Evolutionary conservation across 2,797 vertebrate species (phyloP).

Genomic region (Ptychobarbus kaznakovi): DNA sequence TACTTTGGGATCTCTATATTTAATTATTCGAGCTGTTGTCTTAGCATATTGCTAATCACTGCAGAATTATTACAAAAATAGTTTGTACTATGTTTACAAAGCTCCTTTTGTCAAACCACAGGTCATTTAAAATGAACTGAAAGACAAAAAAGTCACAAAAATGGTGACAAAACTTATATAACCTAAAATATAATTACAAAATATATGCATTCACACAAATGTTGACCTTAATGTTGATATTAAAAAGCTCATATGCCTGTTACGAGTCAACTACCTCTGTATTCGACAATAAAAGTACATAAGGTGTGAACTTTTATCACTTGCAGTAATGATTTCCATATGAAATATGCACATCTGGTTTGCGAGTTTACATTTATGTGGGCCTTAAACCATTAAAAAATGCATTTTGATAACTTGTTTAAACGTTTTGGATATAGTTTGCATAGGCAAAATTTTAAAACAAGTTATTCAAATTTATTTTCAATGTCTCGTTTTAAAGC

Average conservation of each 20-base stretch:
- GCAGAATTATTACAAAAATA: background rate
- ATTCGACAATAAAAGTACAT: conserved; percentile 35
- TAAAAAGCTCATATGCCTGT: background rate
- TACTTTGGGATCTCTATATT: background rate
- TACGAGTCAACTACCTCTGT: background rate
- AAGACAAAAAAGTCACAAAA: background rate
- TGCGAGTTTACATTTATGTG: conserved; percentile 10
- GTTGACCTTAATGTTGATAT: background rate
- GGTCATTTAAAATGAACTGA: background rate
- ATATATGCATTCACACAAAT: background rate
- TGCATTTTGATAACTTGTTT: conserved; percentile 17
- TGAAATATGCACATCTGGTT: conserved; percentile 34
- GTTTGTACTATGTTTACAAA: background rate
- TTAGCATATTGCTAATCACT: background rate
- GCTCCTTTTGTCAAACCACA: background rate
- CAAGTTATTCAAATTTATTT: background rate
- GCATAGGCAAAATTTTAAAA: background rate
- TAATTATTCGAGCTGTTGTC: background rate
- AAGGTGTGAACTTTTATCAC: conserved; percentile 37
- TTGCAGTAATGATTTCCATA: conserved; percentile 28
- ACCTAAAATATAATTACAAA: background rate
- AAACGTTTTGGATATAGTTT: background rate
- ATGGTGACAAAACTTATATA: background rate
- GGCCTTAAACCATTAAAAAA: conserved; percentile 8
- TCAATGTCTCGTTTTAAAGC: conserved; percentile 15